Evolutionary conservation across 2,113 vertebrate genomes (phyloP).

Genomic region (Rana temporaria): DNA sequence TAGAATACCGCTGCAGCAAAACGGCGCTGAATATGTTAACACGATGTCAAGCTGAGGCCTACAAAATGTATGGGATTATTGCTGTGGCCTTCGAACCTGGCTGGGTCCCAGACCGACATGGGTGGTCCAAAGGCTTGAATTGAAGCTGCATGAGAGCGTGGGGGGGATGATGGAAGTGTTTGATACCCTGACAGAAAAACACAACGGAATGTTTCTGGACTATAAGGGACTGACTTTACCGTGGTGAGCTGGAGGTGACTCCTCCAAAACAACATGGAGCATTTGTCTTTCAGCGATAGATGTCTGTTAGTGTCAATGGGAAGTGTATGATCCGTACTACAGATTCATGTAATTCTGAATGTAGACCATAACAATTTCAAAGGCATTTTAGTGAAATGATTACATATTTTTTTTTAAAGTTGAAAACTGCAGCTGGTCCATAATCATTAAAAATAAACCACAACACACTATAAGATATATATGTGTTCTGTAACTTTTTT

Average conservation of each 20-base stretch:
- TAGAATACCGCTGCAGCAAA: conserved; percentile 70
- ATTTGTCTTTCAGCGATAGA: no score
- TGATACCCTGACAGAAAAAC: neutral
- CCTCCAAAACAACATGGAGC: neutral
- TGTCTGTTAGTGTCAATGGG: no score
- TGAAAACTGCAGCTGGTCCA: no score
- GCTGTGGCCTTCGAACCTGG: conserved; percentile 65
- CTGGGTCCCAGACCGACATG: conserved; percentile 71
- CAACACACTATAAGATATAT: no score
- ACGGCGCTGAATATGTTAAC: conserved; percentile 70
- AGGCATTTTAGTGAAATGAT: no score
- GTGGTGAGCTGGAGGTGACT: neutral
- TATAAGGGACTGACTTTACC: neutral
- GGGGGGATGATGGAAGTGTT: neutral
- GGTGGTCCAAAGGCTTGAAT: conserved; percentile 45
- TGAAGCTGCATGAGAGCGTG: neutral
- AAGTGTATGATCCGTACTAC: no score
- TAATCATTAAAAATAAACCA: no score
- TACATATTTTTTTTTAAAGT: no score
- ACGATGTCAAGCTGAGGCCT: conserved; percentile 60
- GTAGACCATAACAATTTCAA: no score
- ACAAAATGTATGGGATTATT: conserved; percentile 64
- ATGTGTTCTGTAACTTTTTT: no score
- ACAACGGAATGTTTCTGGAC: neutral
- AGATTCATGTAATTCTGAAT: no score